A percentile compares a stretch with the other conserved stretches of the same genome.
These are phyloP conservation scores for Morbakka virulenta DNA, from an alignment of 30 jellyfish, hydroid and myxozoan genomes.

Conservation along the genomic window DNA sequence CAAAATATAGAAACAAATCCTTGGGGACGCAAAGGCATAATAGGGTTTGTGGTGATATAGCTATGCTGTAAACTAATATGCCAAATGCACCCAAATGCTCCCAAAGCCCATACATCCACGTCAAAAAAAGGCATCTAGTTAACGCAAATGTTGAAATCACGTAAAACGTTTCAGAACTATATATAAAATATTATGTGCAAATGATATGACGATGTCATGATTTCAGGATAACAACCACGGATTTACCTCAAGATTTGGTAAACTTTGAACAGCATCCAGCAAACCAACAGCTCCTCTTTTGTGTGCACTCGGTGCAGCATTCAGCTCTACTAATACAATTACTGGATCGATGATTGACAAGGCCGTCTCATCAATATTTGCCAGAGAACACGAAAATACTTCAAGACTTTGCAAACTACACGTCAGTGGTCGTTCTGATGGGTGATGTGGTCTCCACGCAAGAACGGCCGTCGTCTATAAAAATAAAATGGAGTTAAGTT, in stretches of 20 bases:
- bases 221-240: too few relatives aligned
- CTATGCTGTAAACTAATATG: too few relatives aligned
- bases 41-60: too few relatives aligned
- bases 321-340: conserved; percentile 80
- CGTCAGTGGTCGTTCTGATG: conserved; percentile 84
- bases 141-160: not conserved
- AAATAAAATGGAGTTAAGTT: not conserved
- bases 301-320: conserved; percentile 61
- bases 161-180: not conserved
- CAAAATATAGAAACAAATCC: too few relatives aligned
- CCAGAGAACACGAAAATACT: conserved; percentile 83
- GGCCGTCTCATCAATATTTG: conserved; percentile 93
- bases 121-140: too few relatives aligned
- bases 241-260: conserved; percentile 85
- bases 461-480: conserved; percentile 92
- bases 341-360: conserved; percentile 98
- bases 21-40: too few relatives aligned
- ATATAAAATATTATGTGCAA: too few relatives aligned
- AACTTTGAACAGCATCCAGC: conserved; percentile 66
- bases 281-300: conserved; percentile 61
- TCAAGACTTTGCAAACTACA: conserved; percentile 95
- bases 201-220: too few relatives aligned
- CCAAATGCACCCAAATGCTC: too few relatives aligned
- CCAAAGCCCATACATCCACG: too few relatives aligned
- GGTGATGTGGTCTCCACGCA: conserved; percentile 93